Base-by-base conservation (phyloP, 1,140 invertebrate genomes). In the Brachionus paranguensis region DNA sequence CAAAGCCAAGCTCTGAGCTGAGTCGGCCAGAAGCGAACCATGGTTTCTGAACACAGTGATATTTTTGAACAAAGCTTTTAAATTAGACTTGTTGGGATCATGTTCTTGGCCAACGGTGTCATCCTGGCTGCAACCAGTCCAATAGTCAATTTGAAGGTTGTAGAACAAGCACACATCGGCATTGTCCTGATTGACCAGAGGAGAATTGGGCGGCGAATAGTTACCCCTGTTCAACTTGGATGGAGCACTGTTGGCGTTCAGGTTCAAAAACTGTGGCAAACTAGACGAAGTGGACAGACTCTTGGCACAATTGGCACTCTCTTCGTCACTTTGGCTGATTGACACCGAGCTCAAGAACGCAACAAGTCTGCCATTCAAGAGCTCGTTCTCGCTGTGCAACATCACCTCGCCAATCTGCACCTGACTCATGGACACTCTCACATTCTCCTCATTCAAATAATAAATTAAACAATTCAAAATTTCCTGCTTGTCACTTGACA, bases 61-160 rank as follows among this genome's bases (percentile, higher is more conserved):
- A 76, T 14, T 76, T 29, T 76, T 76, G 10, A 76, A 76, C 17
- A 50, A 76, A 50, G 72, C 72, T 29, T 76, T 76, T 50, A 76
- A 76, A 50, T 11, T 50, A 12, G 72, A 27, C 47, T 50, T 76
- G 53, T 76, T 76, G 1, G n/a, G 20, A 76, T 50, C 20, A 24
- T 76, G 43, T 50, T 76, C 45, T 50, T 50, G 45, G 10, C 12
- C 45, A 8, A 2, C 0, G 17, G 1, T 17, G 37, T 45, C 41
- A 5, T 74, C 41, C 7, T 14, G 33, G 17, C 17, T 8, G 10
- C 10, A n/a, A 24, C 11, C 24, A 45, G 27, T 47, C 72, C 72
- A 76, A 76, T 50, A 76, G 33, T 76, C 72, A 29, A 76, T 50
- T 50, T 76, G 72, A 24, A 76, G 20, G 45, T 76, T 76, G 29